phyloP scores from a whole-genome alignment of 1,140 invertebrate species.

The Lordiphosa mommai region DNA sequence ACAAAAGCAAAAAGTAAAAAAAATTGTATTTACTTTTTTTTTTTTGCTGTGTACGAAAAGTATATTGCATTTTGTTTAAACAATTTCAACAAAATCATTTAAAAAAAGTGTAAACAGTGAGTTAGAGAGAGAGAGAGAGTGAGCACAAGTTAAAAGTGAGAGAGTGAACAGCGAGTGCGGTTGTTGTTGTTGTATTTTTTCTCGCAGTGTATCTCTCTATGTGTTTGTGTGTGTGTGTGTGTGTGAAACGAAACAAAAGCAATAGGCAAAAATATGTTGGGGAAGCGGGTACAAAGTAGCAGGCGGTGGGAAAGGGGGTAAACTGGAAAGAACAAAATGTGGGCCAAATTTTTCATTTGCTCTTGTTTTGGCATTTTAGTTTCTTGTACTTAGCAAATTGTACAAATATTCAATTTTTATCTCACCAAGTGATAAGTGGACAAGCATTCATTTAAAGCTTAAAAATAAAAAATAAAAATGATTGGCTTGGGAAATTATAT shows the following conservation, averaged over 20 bases:
- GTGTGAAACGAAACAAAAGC: slow-evolving; percentile 9
- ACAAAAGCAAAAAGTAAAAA: slow-evolving; percentile 8
- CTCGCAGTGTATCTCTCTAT: slow-evolving; percentile 14
- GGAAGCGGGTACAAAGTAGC: not conserved
- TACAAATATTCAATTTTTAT: too few relatives aligned
- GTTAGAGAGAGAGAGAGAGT: slow-evolving; percentile 4
- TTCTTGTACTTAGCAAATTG: not conserved
- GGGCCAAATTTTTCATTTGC: slow-evolving; percentile 41
- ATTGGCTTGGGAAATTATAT: too few relatives aligned
- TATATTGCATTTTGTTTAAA: slow-evolving; percentile 49
- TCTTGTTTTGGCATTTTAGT: slow-evolving; percentile 4
- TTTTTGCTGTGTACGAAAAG: not conserved
- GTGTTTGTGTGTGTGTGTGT: slow-evolving; percentile 18
- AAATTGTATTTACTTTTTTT: slow-evolving; percentile 5
- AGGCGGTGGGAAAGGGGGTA: not conserved
- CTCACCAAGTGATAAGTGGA: too few relatives aligned
- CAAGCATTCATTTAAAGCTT: too few relatives aligned
- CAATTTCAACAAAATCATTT: slow-evolving; percentile 31
- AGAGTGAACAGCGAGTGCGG: not conserved
- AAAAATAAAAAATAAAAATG: too few relatives aligned
- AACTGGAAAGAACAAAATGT: slow-evolving; percentile 45
- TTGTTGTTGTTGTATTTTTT: slow-evolving; percentile 19
- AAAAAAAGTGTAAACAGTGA: slow-evolving; percentile 23
- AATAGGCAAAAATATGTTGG: slow-evolving; percentile 14
- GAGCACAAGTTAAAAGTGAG: not conserved